phyloP scores from a whole-genome alignment of 2,888 invertebrate species.

The Ennomos quercinarius region DNA sequence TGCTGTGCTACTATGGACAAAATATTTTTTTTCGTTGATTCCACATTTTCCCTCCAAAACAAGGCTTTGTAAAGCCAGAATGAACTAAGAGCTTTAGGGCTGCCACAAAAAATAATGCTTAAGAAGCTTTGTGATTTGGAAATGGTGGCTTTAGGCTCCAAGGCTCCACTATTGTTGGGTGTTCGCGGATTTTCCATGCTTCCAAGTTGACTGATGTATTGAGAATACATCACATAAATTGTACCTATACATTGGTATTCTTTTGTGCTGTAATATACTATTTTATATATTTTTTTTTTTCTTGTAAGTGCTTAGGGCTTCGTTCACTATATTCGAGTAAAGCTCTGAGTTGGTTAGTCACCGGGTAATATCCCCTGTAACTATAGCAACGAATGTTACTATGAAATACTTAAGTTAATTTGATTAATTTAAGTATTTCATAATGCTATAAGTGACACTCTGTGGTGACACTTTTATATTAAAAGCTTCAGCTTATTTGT shows the following conservation, averaged over 20 bases:
- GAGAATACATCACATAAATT: not conserved
- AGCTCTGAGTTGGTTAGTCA: too few relatives aligned
- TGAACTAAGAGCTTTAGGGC: conserved; percentile 54
- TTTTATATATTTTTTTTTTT: too few relatives aligned
- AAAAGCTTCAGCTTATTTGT: too few relatives aligned
- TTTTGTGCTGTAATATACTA: not conserved
- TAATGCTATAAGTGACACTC: too few relatives aligned
- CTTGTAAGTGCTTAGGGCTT: too few relatives aligned
- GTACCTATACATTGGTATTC: not conserved
- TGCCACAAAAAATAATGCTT: conserved; percentile 39
- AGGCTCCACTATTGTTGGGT: conserved; percentile 11
- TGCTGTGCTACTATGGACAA: conserved; percentile 39
- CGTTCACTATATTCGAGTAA: too few relatives aligned
- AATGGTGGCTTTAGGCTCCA: conserved; percentile 20
- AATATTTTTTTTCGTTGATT: conserved; percentile 46
- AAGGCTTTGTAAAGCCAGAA: conserved; percentile 54
- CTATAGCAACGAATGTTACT: too few relatives aligned
- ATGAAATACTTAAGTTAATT: too few relatives aligned
- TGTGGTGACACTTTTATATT: too few relatives aligned
- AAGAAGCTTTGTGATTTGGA: conserved; percentile 32
- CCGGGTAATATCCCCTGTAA: too few relatives aligned
- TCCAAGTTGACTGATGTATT: conserved; percentile 6
- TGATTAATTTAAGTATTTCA: too few relatives aligned
- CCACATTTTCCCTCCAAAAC: conserved; percentile 51
- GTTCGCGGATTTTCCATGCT: conserved; percentile 20